Evolutionary conservation across 2,888 invertebrate genomes (phyloP).

Genomic region (Venustoraphidia nigricollis): DNA sequence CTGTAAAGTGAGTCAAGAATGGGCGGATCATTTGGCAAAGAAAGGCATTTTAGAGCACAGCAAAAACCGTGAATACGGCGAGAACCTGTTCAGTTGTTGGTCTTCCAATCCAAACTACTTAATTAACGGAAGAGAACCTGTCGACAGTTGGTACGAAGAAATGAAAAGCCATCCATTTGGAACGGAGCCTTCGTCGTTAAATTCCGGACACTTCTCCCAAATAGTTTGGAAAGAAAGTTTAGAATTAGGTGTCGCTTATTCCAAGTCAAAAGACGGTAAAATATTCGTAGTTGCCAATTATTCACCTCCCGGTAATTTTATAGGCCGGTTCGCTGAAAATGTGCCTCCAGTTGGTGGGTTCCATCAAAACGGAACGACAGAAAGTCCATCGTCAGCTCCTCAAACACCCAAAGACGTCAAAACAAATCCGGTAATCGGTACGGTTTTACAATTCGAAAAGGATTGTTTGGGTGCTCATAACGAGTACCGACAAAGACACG

Average conservation of each 20-base stretch:
- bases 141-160: slow-evolving; percentile 65
- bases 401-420: slow-evolving; percentile 5
- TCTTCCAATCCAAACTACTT: slow-evolving; percentile 47
- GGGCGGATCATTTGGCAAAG: slow-evolving; percentile 35
- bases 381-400: not conserved
- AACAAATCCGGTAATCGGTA: slow-evolving; percentile 7
- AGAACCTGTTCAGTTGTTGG: slow-evolving; percentile 57
- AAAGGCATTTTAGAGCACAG: slow-evolving; percentile 38
- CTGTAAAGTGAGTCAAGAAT: slow-evolving; percentile 33
- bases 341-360: slow-evolving; percentile 43
- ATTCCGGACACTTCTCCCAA: slow-evolving; percentile 58
- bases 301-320: slow-evolving; percentile 73
- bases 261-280: slow-evolving; percentile 43
- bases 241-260: slow-evolving; percentile 61
- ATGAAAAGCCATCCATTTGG: slow-evolving; percentile 54
- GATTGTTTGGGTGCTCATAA: slow-evolving; percentile 65
- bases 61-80: slow-evolving; percentile 38
- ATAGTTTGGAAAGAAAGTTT: slow-evolving; percentile 66
- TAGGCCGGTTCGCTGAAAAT: slow-evolving; percentile 54
- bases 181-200: slow-evolving; percentile 43
- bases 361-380: not conserved
- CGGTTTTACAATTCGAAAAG: slow-evolving; percentile 36
- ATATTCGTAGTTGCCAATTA: slow-evolving; percentile 81
- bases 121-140: slow-evolving; percentile 49
- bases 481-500: slow-evolving; percentile 49